phyloP scores from a whole-genome alignment of 2,888 invertebrate genomes.

The Zelleria hepariella region DNA sequence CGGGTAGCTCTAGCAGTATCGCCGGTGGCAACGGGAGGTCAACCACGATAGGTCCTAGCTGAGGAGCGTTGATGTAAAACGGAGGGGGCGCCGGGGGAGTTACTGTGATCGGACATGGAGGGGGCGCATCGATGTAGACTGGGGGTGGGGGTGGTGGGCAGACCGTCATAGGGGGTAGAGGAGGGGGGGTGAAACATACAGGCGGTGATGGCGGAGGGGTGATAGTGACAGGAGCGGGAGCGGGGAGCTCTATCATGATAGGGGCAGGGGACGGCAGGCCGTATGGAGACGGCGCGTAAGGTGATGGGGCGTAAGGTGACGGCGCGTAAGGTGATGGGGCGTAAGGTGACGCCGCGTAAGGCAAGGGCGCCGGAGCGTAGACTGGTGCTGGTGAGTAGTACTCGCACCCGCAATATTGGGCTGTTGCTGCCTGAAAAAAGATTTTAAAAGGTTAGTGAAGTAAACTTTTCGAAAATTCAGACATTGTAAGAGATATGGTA shows the following conservation, averaged over 20 bases:
- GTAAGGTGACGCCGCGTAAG: constrained; percentile 6
- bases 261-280: constrained; percentile 41
- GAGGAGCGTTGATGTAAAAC: constrained; percentile 36
- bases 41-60: constrained; percentile 27
- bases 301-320: not conserved
- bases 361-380: constrained; percentile 20
- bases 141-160: constrained; percentile 41
- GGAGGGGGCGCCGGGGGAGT: constrained; percentile 32
- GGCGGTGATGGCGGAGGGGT: constrained; percentile 32
- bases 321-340: not conserved
- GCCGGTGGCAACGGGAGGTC: constrained; percentile 25
- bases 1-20: constrained; percentile 26
- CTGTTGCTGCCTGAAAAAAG: not conserved
- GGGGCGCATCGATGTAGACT: constrained; percentile 35
- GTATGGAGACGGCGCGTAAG: constrained; percentile 16
- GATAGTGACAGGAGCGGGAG: constrained; percentile 33
- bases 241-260: constrained; percentile 37
- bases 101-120: constrained; percentile 22
- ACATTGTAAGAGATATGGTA: no score
- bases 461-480: not conserved
- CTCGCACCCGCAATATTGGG: constrained; percentile 24
- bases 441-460: not conserved
- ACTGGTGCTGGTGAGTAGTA: constrained; percentile 30
- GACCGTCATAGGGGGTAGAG: constrained; percentile 39
- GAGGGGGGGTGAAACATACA: constrained; percentile 37